Evolutionary conservation across 1,140 invertebrate genomes (phyloP), one percentile per base, ranked within the genome.

Genomic region (Drosophila insularis): DNA sequence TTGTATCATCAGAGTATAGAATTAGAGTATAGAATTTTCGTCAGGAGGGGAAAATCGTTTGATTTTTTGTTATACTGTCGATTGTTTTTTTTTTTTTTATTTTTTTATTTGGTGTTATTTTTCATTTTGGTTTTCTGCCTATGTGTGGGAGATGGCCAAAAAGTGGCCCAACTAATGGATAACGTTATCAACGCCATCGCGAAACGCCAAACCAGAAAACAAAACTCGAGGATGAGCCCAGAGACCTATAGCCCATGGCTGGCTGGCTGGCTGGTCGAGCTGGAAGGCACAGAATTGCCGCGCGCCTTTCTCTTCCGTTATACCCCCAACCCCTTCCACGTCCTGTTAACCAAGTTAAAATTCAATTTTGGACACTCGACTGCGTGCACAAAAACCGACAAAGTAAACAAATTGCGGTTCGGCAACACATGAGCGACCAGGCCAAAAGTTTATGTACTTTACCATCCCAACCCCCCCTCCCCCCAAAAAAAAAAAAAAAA

Each of bases 341-440:
- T 40, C 55, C 74, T 71, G 79, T 81, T 82, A 81, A 78, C 80
- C 80, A 82, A 81, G 80, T 81, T 81, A 81, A 81, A 81, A 81
- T 81, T 81, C 79, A 81, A 81, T 81, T 81, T 81, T 82, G 71
- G 72, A 81, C 80, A 82, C 80, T 82, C 74, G 80, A 71, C 74
- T 76, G 80, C 74, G 79, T 81, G 73, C 79, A 81, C 79, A 81
- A 81, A 81, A 81, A 81, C 79, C 80, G 79, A 81, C 74, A 74
- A 81, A 81, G 79, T 81, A 81, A 81, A 81, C 80, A 81, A 81
- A 81, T 81, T 81, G 80, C 78, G 78, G 78, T 81, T 78, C 17
- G 77, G 74, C 79, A 81, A 74, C 79, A 81, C 80, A 81, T 81
- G 79, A 81, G 79, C 11, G 70, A 67, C 64, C 69, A 55, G 70